These are phyloP conservation scores for Holotrichia oblita DNA, from an alignment of 1,140 invertebrate species.

Conservation along the genomic window DNA sequence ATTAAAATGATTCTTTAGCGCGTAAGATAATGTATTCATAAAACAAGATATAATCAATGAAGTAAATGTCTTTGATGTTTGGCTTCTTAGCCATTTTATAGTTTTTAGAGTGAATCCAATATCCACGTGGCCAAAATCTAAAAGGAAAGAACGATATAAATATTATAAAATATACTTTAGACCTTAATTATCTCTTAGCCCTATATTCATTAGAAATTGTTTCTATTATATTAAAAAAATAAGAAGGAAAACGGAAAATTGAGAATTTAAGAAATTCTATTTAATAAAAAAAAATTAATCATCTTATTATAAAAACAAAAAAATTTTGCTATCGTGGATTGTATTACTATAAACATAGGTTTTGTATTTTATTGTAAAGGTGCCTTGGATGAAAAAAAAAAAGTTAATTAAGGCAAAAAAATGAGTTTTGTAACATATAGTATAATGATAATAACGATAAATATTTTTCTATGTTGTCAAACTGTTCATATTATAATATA, in stretches of 20 bases:
- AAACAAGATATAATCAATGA: conserved; percentile 50
- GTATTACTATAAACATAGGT: conserved; percentile 46
- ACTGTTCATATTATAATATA: conserved; percentile 58
- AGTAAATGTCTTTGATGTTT: conserved; percentile 58
- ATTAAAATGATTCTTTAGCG: neutral
- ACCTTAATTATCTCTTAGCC: conserved; percentile 33
- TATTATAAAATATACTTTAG: conserved; percentile 41
- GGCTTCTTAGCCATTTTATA: conserved; percentile 56
- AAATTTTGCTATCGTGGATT: conserved; percentile 53
- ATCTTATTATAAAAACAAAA: neutral
- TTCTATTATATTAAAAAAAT: neutral
- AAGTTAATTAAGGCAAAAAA: conserved; percentile 59
- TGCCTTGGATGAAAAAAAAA: conserved; percentile 56
- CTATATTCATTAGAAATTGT: conserved; percentile 18
- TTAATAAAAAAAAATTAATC: neutral
- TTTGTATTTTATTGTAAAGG: conserved; percentile 57
- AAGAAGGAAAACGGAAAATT: neutral
- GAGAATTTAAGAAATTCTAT: neutral
- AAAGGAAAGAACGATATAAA: neutral
- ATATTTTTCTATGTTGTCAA: conserved; percentile 64
- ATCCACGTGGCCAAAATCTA: conserved; percentile 58
- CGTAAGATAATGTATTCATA: conserved; percentile 44
- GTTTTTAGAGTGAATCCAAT: conserved; percentile 48
- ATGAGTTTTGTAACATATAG: conserved; percentile 60
- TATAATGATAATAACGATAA: conserved; percentile 52